A percentile compares a stretch with the other conserved stretches of the same genome.
These are phyloP conservation scores for Tenthredo distinguenda DNA, from an alignment of 2,888 invertebrate genomes.

Conservation along the genomic window DNA sequence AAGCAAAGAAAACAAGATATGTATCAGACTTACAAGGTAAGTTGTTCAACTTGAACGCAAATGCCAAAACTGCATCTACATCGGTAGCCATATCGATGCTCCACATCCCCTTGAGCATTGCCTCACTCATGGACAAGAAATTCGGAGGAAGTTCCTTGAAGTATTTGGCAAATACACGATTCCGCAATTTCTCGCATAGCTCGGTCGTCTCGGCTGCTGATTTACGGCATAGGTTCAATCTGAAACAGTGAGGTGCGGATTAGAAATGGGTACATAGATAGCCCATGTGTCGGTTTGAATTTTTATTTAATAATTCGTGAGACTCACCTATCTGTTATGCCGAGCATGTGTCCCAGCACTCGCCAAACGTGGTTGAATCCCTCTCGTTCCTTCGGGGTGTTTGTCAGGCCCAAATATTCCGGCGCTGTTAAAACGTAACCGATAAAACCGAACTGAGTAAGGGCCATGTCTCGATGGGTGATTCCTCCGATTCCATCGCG, in stretches of 20 bases:
- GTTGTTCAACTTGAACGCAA: constrained; percentile 78
- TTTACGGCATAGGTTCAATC: constrained; percentile 85
- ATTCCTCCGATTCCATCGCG: constrained; percentile 80
- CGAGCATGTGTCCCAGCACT: constrained; percentile 88
- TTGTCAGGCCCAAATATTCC: constrained; percentile 82
- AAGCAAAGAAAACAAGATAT: too few species aligned
- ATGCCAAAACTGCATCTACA: constrained; percentile 80
- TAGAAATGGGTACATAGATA: neutral
- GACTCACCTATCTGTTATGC: constrained; percentile 86
- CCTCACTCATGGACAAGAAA: constrained; percentile 82
- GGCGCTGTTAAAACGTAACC: constrained; percentile 84
- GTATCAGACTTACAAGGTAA: constrained; percentile 60
- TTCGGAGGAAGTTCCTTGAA: constrained; percentile 81
- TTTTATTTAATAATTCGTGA: neutral
- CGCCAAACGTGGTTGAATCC: constrained; percentile 91
- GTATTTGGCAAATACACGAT: constrained; percentile 81
- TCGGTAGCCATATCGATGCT: constrained; percentile 82
- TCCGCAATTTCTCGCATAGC: constrained; percentile 79
- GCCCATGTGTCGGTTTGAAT: neutral
- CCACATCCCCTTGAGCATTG: constrained; percentile 84
- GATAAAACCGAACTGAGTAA: constrained; percentile 92
- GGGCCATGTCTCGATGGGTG: constrained; percentile 89
- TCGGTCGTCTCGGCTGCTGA: constrained; percentile 82
- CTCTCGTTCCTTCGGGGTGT: constrained; percentile 82
- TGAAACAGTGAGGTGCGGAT: constrained; percentile 63